A percentile compares a stretch with the other conserved stretches of the same genome.
These are phyloP conservation scores for Bibio marci DNA, from an alignment of 2,888 invertebrate genomes.

Conservation along the genomic window DNA sequence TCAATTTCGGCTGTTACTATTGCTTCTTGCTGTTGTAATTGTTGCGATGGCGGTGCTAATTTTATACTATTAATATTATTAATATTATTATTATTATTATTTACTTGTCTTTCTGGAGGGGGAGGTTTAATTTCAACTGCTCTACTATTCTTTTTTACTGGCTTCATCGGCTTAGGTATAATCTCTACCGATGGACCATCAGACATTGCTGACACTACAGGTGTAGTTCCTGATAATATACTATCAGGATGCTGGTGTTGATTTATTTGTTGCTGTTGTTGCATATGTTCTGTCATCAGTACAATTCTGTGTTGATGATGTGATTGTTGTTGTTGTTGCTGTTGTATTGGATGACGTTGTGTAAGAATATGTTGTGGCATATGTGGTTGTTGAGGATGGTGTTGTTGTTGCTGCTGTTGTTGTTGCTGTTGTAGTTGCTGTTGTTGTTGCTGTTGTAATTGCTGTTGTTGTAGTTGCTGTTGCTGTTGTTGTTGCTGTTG, in stretches of 20 bases:
- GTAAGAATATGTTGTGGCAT: conserved; percentile 1
- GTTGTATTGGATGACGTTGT: conserved; percentile 9
- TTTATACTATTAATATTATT: no score
- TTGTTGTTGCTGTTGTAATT: conserved; percentile 5
- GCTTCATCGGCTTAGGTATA: conserved; percentile 26
- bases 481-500: conserved; percentile 7
- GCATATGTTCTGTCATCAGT: conserved; percentile 14
- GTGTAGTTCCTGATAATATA: no score
- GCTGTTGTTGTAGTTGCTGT: conserved; percentile 3
- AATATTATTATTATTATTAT: no score
- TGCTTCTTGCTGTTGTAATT: no score
- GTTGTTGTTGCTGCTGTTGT: conserved; percentile 5
- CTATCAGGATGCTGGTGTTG: conserved; percentile 16
- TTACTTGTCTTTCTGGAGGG: no score
- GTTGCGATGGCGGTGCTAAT: no score
- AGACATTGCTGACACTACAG: conserved; percentile 52
- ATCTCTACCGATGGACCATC: conserved; percentile 38
- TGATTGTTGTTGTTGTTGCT: conserved; percentile 13
- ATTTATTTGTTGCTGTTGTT: conserved; percentile 27
- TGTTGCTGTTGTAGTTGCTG: conserved; percentile 1
- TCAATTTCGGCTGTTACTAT: no score
- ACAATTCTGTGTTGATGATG: conserved; percentile 25
- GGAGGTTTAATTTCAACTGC: no score
- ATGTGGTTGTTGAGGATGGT: conserved; percentile 5
- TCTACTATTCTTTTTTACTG: conserved; percentile 27